Percentiles rank a stretch among this genome's conserved stretches.
These are phyloP conservation scores for Acestrorhynchus altus DNA, from an alignment of 2,797 vertebrate genomes.

Conservation along the genomic window DNA sequence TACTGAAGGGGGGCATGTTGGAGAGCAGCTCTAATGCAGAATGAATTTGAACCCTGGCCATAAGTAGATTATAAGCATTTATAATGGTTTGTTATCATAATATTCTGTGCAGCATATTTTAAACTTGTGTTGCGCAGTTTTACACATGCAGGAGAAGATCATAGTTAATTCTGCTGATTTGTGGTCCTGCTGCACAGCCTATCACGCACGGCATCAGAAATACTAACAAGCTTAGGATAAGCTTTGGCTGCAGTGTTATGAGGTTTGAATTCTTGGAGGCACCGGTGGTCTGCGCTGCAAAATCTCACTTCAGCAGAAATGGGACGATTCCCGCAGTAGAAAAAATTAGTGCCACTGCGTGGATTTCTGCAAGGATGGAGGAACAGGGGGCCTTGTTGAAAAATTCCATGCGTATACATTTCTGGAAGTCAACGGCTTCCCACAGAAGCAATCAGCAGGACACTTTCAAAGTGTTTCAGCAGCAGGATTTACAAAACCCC, in stretches of 20 bases:
- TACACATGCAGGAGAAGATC: constrained; percentile 94
- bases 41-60: constrained; percentile 93
- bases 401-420: constrained; percentile 73
- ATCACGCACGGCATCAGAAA: constrained; percentile 95
- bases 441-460: constrained; percentile 73
- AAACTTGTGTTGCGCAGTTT: constrained; percentile 96
- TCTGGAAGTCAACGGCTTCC: constrained; percentile 59
- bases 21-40: constrained; percentile 89
- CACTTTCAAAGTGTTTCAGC: constrained; percentile 24
- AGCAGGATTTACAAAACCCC: neutral
- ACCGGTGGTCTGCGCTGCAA: constrained; percentile 81
- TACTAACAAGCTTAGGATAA: constrained; percentile 99
- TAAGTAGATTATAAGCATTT: constrained; percentile 99
- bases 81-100: constrained; percentile 99
- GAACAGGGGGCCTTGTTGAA: constrained; percentile 71
- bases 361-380: constrained; percentile 82
- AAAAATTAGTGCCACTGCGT: constrained; percentile 84
- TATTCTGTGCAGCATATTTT: constrained; percentile 98
- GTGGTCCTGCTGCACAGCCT: constrained; percentile 93
- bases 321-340: constrained; percentile 77
- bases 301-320: constrained; percentile 98
- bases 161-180: constrained; percentile 99
- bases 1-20: constrained; percentile 32
- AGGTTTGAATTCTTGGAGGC: constrained; percentile 98
- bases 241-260: constrained; percentile 96